Evolutionary conservation across 2,888 invertebrate species (phyloP), one percentile per base, ranked within the genome.

Genomic region (Drosophila borborema): DNA sequence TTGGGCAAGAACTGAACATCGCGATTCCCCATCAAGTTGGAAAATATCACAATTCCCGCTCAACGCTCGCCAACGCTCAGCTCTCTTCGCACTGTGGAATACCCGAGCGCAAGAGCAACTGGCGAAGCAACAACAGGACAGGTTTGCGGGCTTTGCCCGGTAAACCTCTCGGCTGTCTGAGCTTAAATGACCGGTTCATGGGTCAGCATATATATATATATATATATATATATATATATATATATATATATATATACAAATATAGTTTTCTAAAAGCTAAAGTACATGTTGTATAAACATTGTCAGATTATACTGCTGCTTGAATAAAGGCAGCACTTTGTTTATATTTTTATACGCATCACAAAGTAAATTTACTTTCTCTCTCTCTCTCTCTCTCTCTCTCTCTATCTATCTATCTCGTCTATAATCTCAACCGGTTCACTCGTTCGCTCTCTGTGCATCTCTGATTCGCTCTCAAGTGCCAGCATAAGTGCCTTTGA

Each of bases 111-210:
- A 54, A 28, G 20, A 41, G 59, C 18, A 18, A 54, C 20, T 38
- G 46, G n/a, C 45, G 45, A 20, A 43, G 18, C 41, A 41, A 51
- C 16, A 48, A 3, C 14, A 18, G 49, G 71, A 80, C 72, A 20
- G 80, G 76, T 86, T 68, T 62, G 41, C 55, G 82, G 82, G 80
- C 72, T 76, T 88, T 82, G 28, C 89, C 88, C 82, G 64, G 23
- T 34, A 8, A 20, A 1, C 58, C 49, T 40, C 38, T 45, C 34
- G 20, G 20, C 10, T 9, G 9, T 18, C 4, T n/a, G 1, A 43
- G 4, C 12, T 20, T 14, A 60, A 64, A 18, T 46, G 16, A 51
- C 28, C 56, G 49, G 64, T 46, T 71, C 59, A 77, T 46, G 60
- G 66, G 60, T 63, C 61, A 61, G 23, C 10, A 16, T 56, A 28